Percentiles rank a stretch among this genome's conserved stretches.
phyloP scores from a whole-genome alignment of 2,888 invertebrate genomes.

The Epirrhoe tristata region DNA sequence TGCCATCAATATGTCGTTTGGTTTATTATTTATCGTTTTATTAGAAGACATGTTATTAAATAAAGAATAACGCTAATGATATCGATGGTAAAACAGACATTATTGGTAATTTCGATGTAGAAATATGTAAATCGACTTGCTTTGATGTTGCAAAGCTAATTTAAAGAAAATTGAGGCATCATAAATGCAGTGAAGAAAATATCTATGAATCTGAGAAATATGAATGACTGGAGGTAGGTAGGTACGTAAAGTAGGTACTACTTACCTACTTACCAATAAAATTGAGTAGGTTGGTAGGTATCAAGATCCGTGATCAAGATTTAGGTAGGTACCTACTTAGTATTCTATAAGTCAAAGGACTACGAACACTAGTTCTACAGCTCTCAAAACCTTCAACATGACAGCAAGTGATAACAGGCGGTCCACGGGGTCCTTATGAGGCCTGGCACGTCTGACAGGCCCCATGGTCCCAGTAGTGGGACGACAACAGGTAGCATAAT shows the following conservation, averaged over 20 bases:
- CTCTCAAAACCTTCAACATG: too few relatives aligned
- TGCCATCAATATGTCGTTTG: constrained; percentile 28
- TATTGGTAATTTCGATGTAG: constrained; percentile 32
- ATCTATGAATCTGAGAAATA: constrained; percentile 14
- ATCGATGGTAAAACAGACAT: constrained; percentile 29
- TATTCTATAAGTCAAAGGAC: too few relatives aligned
- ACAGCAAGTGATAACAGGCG: too few relatives aligned
- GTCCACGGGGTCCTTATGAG: too few relatives aligned
- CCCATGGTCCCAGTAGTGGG: too few relatives aligned
- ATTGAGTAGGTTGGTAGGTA: neutral
- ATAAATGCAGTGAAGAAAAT: constrained; percentile 36
- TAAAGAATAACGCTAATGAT: constrained; percentile 32
- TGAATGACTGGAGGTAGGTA: constrained; percentile 22
- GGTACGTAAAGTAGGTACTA: neutral
- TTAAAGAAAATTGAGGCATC: constrained; percentile 40
- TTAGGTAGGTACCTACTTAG: too few relatives aligned
- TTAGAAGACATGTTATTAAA: constrained; percentile 27
- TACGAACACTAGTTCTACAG: too few relatives aligned
- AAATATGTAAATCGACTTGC: constrained; percentile 38
- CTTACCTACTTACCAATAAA: neutral
- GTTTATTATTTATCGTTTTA: constrained; percentile 19
- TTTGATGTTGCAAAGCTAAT: constrained; percentile 34
- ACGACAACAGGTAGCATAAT: too few relatives aligned
- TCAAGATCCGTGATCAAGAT: too few relatives aligned
- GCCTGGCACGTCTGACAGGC: too few relatives aligned